These are phyloP conservation scores for Rhagium mordax DNA, from an alignment of 2,888 invertebrate species.

Conservation along the genomic window DNA sequence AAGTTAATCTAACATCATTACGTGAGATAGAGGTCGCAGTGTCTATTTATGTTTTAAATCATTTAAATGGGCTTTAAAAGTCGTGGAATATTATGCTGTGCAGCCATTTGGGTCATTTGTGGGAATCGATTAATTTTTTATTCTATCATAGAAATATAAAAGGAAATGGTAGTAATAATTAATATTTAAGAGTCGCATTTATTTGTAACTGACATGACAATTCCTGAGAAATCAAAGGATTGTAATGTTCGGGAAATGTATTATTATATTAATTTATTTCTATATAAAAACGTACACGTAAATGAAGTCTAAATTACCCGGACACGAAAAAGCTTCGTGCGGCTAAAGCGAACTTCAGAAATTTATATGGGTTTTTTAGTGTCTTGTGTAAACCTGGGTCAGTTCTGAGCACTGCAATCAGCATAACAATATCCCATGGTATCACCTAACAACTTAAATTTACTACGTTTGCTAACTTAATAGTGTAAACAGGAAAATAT, in stretches of 20 bases:
- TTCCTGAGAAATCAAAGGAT: neutral
- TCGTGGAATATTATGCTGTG: neutral
- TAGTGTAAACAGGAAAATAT: neutral
- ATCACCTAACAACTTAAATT: no score
- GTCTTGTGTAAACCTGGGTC: no score
- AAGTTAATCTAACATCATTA: constrained; percentile 1
- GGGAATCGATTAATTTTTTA: neutral
- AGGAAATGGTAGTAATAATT: neutral
- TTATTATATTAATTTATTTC: no score
- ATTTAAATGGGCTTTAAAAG: neutral
- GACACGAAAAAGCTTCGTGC: no score
- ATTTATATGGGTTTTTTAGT: no score
- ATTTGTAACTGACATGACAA: neutral
- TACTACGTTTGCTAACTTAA: neutral
- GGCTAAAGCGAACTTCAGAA: no score
- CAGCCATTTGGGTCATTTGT: neutral
- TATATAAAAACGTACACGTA: no score
- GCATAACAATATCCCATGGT: no score
- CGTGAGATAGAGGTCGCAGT: neutral
- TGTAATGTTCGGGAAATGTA: neutral
- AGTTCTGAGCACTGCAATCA: no score
- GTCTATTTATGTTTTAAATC: constrained; percentile 14
- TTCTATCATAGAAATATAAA: neutral
- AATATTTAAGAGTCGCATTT: neutral
- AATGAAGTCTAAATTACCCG: no score